These are phyloP conservation scores for Trichonephila clavipes DNA, from an alignment of 1,140 invertebrate species.

Conservation along the genomic window DNA sequence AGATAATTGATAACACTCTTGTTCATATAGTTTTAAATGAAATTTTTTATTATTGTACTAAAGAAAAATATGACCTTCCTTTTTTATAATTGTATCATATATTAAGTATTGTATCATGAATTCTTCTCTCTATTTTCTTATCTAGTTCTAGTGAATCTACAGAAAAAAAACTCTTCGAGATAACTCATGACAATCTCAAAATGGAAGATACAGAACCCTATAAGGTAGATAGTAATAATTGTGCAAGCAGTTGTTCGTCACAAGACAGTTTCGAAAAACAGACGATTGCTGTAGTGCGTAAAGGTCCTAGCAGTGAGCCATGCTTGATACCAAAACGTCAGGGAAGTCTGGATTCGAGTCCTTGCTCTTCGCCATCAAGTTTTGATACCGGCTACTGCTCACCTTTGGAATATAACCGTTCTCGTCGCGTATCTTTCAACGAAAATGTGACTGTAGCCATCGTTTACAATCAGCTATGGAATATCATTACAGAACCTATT, in stretches of 20 bases:
- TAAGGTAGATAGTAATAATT: neutral
- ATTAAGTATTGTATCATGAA: no score
- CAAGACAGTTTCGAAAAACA: neutral
- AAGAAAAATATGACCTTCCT: no score
- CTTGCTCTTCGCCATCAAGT: slow-evolving; percentile 37
- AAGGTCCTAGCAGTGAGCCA: neutral
- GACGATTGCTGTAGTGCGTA: neutral
- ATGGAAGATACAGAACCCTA: neutral
- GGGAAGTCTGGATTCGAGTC: slow-evolving; percentile 41
- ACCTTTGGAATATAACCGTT: neutral
- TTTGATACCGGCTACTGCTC: slow-evolving; percentile 42
- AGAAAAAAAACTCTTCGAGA: no score
- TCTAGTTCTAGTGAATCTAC: neutral
- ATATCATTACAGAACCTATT: slow-evolving; percentile 18
- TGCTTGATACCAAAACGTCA: slow-evolving; percentile 6
- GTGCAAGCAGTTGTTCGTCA: neutral
- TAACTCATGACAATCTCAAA: neutral
- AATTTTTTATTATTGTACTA: no score
- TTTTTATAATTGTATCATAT: neutral
- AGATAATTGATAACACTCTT: no score
- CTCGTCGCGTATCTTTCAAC: slow-evolving; percentile 57
- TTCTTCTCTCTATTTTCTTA: neutral
- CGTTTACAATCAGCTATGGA: slow-evolving; percentile 51
- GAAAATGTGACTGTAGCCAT: slow-evolving; percentile 59
- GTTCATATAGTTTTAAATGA: no score